Evolutionary conservation across 1,140 invertebrate species (phyloP), one percentile per base, ranked within the genome.

Genomic region (Procambarus clarkii): DNA sequence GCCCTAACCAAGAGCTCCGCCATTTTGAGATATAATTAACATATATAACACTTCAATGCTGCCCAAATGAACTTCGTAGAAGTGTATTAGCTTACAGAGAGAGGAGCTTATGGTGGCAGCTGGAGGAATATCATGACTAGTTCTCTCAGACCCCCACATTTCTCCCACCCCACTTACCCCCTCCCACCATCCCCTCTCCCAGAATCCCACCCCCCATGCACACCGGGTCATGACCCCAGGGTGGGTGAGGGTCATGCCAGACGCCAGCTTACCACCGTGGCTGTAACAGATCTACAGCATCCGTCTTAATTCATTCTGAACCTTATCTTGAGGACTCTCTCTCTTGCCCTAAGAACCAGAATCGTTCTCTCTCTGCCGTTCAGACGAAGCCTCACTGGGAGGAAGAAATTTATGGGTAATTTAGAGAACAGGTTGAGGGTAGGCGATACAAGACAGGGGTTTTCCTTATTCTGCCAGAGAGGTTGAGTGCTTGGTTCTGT

Each of bases 361-460:
- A 34, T 34, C 34, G 34, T 34, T 34, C 64, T 69, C 64, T 21
- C 24, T 74, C 69, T 34, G 2, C 24, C 5, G 15, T 74, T 74
- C 69, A 21, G 69, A 24, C 24, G 34, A 1, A 34, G 34, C 69
- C n/a, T 74, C 60, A 18, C 60, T 18, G 18, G 3, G 24, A 34
- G n/a, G 34, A 74, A 74, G n/a, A 69, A 74, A 74, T 74, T 74
- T 74, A 74, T 74, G 69, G 24, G n/a, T 74, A 74, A 74, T 74
- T 74, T 74, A 4, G 24, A 74, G 69, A 74, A 74, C 69, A 74
- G 69, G 69, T 74, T 74, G 24, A 5, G 69, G 2, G 21, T 24
- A 74, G 69, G 34, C 69, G 11, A 34, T 34, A 74, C 69, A 74
- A 34, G 24, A 5, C 8, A n/a, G n/a, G 34, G 34, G n/a, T 4